Evolutionary conservation across 2,888 invertebrate species (phyloP).

Genomic region (Agapetus fuscipes): DNA sequence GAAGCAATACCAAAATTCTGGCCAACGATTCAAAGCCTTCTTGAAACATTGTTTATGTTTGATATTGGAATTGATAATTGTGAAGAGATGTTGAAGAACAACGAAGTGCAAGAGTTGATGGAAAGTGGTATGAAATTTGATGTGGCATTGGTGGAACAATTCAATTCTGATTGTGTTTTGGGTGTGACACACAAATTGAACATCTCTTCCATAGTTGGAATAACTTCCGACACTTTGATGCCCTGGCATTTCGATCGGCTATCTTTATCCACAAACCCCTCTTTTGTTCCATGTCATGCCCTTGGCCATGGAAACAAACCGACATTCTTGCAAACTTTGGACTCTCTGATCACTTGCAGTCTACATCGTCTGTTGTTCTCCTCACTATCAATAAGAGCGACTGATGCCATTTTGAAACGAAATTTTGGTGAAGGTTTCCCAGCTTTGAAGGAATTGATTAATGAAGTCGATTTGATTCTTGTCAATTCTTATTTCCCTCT

Average conservation of each 20-base stretch:
- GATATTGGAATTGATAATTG: slow-evolving; percentile 38
- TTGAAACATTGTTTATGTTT: slow-evolving; percentile 29
- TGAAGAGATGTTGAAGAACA: slow-evolving; percentile 40
- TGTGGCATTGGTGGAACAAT: slow-evolving; percentile 60
- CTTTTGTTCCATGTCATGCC: slow-evolving; percentile 44
- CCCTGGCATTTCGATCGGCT: slow-evolving; percentile 45
- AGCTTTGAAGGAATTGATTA: slow-evolving; percentile 45
- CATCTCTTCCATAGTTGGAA: slow-evolving; percentile 52
- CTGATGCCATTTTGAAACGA: slow-evolving; percentile 38
- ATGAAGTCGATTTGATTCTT: slow-evolving; percentile 48
- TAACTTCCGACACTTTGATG: slow-evolving; percentile 46
- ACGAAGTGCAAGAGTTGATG: slow-evolving; percentile 42
- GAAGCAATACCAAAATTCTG: slow-evolving; percentile 12
- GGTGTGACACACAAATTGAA: slow-evolving; percentile 57
- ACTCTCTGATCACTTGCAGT: slow-evolving; percentile 36
- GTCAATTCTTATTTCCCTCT: slow-evolving; percentile 58
- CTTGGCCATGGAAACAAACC: slow-evolving; percentile 40
- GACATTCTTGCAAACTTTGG: slow-evolving; percentile 39
- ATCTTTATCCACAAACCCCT: slow-evolving; percentile 43
- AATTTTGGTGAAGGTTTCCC: slow-evolving; percentile 45
- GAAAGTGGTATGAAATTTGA: slow-evolving; percentile 50
- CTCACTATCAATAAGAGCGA: slow-evolving; percentile 36
- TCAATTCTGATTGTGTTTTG: slow-evolving; percentile 64
- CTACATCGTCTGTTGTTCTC: slow-evolving; percentile 41
- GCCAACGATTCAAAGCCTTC: slow-evolving; percentile 29